Evolutionary conservation across 2,888 invertebrate genomes (phyloP), one percentile per base, ranked within the genome.

Genomic region (Linyphia triangularis): DNA sequence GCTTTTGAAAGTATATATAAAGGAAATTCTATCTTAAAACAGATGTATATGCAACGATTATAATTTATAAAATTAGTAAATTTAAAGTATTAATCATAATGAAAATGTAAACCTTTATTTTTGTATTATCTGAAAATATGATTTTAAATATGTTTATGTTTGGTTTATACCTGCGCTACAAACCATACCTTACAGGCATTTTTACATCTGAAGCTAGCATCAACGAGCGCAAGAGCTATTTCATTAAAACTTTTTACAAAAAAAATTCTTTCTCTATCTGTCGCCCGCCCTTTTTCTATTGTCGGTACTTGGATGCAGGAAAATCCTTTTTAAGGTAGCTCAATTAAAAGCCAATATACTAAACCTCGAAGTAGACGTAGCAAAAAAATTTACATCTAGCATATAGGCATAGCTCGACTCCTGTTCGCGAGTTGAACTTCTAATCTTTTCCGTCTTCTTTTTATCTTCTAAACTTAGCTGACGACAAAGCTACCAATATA

Each of bases 261-360:
- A n/a, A 30, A 61, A 77, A 77, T 77, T 77, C 28, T 61, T 77
- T 63, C 61, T 73, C 51, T 73, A 22, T 40, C 40, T 26, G 24
- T 43, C n/a, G 26, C 77, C 40, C 24, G 10, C n/a, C 51, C 65
- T 72, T 75, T 79, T 79, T 79, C 67, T 65, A 67, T 81, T 37
- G 81, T 75, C 75, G 57, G 75, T 73, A 81, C 37, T 75, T 26
- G 86, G 73, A 63, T 51, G 81, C 81, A 82, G 81, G 78, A 88
- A 79, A 67, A 75, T 88, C 86, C 81, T 75, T 81, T 51, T 86
- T 57, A 73, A 86, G 81, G 81, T 88, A 88, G 86, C 86, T 88
- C 86, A 88, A 88, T 88, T 88, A 65, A n/a, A 88, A 88, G 73
- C 86, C 81, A 88, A 81, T 88, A n/a, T n/a, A 88, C 75, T 88